Conservation (phyloP, 2,888 invertebrate species). For the Latheticus oryzae region DNA sequence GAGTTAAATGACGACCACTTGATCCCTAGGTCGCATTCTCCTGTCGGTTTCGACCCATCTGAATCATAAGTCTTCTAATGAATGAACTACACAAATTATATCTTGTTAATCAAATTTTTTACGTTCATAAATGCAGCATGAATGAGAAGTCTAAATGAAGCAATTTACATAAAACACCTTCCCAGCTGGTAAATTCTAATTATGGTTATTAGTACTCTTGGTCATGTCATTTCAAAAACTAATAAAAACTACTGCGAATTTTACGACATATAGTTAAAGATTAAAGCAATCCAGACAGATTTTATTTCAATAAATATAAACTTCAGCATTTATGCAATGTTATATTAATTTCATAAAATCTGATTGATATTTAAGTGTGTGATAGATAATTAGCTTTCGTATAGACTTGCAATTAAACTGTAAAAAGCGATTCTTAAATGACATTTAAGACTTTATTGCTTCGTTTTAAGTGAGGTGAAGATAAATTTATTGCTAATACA, state of each 20-base stretch:
- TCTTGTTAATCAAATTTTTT: slow-evolving; percentile 25
- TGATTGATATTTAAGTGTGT: slow-evolving; percentile 39
- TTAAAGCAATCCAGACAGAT: slow-evolving; percentile 13
- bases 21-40: slow-evolving; percentile 59
- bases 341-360: slow-evolving; percentile 38
- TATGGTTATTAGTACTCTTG: slow-evolving; percentile 20
- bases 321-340: slow-evolving; percentile 35
- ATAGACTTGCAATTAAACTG: slow-evolving; percentile 24
- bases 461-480: slow-evolving; percentile 13
- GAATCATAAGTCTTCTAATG: slow-evolving; percentile 50
- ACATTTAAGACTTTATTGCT: slow-evolving; percentile 31
- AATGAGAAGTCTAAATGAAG: background rate
- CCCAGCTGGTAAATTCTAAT: slow-evolving; percentile 13
- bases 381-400: slow-evolving; percentile 28
- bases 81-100: slow-evolving; percentile 37
- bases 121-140: slow-evolving; percentile 3
- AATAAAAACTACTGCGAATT: slow-evolving; percentile 18
- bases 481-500: slow-evolving; percentile 35
- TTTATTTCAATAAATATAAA: slow-evolving; percentile 15
- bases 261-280: slow-evolving; percentile 19
- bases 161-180: slow-evolving; percentile 4
- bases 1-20: slow-evolving; percentile 59
- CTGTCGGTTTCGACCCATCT: slow-evolving; percentile 53
- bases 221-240: slow-evolving; percentile 19
- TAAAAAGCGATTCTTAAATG: slow-evolving; percentile 22